These are phyloP conservation scores for Eupithecia subfuscata DNA, from an alignment of 2,888 invertebrate species.

Conservation along the genomic window DNA sequence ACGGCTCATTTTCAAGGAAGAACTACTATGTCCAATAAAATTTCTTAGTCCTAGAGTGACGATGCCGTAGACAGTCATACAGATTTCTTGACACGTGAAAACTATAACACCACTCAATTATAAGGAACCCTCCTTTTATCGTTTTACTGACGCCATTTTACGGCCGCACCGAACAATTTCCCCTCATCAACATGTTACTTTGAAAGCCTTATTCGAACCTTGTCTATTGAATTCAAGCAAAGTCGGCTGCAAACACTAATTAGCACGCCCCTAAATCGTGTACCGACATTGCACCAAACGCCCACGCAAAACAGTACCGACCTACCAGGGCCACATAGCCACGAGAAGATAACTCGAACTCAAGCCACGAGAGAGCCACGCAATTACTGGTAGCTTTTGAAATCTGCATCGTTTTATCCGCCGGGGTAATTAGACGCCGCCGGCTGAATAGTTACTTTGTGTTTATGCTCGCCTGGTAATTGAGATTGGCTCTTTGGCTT, in stretches of 20 bases:
- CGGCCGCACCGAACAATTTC: neutral
- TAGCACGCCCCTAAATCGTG: conserved; percentile 5
- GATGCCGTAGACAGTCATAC: too few relatives aligned
- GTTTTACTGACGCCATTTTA: neutral
- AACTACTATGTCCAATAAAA: too few relatives aligned
- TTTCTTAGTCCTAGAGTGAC: too few relatives aligned
- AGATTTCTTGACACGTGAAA: too few relatives aligned
- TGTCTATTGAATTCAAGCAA: neutral
- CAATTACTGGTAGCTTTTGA: conserved; percentile 68
- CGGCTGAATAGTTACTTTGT: conserved; percentile 62
- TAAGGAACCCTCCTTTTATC: too few relatives aligned
- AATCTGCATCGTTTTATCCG: conserved; percentile 66
- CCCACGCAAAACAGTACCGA: conserved; percentile 59
- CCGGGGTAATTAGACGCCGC: conserved; percentile 64
- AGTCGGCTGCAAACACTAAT: conserved; percentile 15
- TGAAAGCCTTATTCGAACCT: neutral
- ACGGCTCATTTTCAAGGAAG: too few relatives aligned
- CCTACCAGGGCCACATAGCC: conserved; percentile 65
- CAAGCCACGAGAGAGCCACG: conserved; percentile 57
- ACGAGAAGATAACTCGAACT: conserved; percentile 55
- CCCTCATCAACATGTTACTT: neutral
- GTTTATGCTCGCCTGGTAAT: conserved; percentile 66
- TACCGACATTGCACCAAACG: conserved; percentile 40
- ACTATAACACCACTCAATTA: too few relatives aligned
- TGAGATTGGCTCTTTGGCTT: conserved; percentile 50